Percentiles rank a stretch among this genome's conserved stretches.
Conservation (phyloP, 2,113 vertebrate species). For the Ophiodon elongatus region DNA sequence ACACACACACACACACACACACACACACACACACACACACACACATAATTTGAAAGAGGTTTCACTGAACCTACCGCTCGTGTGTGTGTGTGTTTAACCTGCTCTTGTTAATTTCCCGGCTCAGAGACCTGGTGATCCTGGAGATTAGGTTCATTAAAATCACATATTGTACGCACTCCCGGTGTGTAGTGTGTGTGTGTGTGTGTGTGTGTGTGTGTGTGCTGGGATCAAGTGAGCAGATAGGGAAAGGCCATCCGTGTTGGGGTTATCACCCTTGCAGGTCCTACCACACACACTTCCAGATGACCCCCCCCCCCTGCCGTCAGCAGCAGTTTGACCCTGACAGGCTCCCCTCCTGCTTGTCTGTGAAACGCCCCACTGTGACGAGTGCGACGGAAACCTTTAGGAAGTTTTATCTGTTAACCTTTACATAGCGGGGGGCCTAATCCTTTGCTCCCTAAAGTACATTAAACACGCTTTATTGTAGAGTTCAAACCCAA, state of each 20-base stretch:
- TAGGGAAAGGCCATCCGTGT: conserved; percentile 53
- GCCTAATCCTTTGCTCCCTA: not conserved
- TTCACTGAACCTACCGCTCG: conserved; percentile 75
- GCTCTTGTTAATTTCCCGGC: conserved; percentile 95
- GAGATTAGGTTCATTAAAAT: conserved; percentile 93
- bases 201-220: conserved; percentile 35
- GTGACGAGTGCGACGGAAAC: conserved; percentile 47
- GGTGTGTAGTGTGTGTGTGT: no score
- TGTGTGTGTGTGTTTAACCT: conserved; percentile 90
- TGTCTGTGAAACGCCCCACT: conserved; percentile 17
- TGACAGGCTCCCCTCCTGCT: conserved; percentile 42
- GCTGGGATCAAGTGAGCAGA: conserved; percentile 61
- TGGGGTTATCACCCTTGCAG: conserved; percentile 64
- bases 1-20: conserved; percentile 48
- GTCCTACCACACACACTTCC: conserved; percentile 28
- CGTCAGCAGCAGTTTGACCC: conserved; percentile 55
- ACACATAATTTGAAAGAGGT: conserved; percentile 63
- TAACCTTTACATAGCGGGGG: conserved; percentile 39
- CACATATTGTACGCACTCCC: conserved; percentile 82
- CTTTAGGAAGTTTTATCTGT: conserved; percentile 23
- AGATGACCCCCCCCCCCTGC: conserved; percentile 30
- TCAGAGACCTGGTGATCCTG: conserved; percentile 90
- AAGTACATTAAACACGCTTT: not conserved
- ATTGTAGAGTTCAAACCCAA: not conserved
- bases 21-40: conserved; percentile 23